phyloP scores from a whole-genome alignment of 2,797 vertebrate genomes.

The Lacerta bilineata region DNA sequence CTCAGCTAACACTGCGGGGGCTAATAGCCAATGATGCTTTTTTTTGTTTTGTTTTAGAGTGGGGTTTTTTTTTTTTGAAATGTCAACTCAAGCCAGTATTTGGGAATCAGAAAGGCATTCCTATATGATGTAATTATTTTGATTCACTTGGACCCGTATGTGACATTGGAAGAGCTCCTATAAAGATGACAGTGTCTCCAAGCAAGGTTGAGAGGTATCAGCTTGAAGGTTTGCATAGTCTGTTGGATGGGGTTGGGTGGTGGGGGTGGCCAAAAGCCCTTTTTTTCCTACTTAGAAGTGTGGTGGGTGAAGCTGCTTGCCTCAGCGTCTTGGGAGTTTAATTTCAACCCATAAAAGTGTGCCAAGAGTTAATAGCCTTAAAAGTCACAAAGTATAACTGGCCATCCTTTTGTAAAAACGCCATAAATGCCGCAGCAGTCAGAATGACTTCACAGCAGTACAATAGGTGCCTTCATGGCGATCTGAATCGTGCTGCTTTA shows the following conservation, averaged over 20 bases:
- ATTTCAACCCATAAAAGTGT: slow-evolving; percentile 26
- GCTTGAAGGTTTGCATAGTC: not conserved
- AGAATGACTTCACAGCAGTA: slow-evolving; percentile 15
- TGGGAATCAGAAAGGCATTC: not conserved
- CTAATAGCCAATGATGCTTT: not conserved
- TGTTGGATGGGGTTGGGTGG: not conserved
- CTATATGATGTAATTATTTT: not conserved
- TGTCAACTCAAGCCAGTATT: not conserved
- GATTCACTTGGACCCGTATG: not conserved
- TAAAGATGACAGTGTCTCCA: slow-evolving; percentile 2
- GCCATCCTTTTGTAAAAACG: slow-evolving; percentile 31
- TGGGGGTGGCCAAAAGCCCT: not conserved
- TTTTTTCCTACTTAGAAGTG: slow-evolving; percentile 16
- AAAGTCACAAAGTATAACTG: slow-evolving; percentile 5
- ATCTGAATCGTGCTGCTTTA: not conserved
- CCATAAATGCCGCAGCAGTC: slow-evolving; percentile 1
- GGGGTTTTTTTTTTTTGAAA: not conserved
- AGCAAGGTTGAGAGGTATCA: not conserved
- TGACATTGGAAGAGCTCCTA: not conserved
- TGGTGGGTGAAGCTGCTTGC: not conserved
- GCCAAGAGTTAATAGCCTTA: slow-evolving; percentile 43
- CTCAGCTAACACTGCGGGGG: not conserved
- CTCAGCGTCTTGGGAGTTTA: slow-evolving; percentile 28
- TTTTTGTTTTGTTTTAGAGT: not conserved
- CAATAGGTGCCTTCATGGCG: slow-evolving; percentile 29